Conservation (phyloP, 2,888 invertebrate genomes). For the Mythimna lalbum region DNA sequence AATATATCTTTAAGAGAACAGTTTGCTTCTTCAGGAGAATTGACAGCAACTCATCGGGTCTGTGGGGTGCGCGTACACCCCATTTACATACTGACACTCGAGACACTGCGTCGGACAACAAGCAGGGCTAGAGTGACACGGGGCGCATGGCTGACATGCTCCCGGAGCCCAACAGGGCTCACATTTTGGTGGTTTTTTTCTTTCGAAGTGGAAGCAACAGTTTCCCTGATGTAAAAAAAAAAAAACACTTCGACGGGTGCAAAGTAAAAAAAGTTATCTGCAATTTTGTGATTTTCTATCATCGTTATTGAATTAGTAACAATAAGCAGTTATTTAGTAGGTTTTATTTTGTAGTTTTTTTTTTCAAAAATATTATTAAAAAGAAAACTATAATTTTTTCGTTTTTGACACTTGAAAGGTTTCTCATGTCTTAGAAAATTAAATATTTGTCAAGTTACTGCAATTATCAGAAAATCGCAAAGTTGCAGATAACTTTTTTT, state of each 20-base stretch:
- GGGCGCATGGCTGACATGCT: constrained; percentile 39
- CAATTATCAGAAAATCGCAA: too few species aligned
- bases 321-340: too few species aligned
- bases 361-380: too few species aligned
- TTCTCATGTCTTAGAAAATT: too few species aligned
- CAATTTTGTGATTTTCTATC: too few species aligned
- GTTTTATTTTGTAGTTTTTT: too few species aligned
- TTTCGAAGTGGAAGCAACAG: constrained; percentile 81
- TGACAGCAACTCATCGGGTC: constrained; percentile 67
- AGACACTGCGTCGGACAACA: constrained; percentile 29
- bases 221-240: constrained; percentile 77
- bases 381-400: too few species aligned
- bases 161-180: constrained; percentile 44
- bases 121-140: constrained; percentile 43
- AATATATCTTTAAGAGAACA: constrained; percentile 11
- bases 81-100: constrained; percentile 70
- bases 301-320: too few species aligned
- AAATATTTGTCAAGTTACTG: too few species aligned
- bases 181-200: constrained; percentile 67
- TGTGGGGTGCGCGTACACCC: constrained; percentile 64
- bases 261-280: constrained; percentile 49
- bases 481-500: too few species aligned
- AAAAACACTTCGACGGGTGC: too few species aligned
- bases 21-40: constrained; percentile 59
- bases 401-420: too few species aligned